Evolutionary conservation across 2,113 vertebrate genomes (phyloP).

Genomic region (Oryzias celebensis): DNA sequence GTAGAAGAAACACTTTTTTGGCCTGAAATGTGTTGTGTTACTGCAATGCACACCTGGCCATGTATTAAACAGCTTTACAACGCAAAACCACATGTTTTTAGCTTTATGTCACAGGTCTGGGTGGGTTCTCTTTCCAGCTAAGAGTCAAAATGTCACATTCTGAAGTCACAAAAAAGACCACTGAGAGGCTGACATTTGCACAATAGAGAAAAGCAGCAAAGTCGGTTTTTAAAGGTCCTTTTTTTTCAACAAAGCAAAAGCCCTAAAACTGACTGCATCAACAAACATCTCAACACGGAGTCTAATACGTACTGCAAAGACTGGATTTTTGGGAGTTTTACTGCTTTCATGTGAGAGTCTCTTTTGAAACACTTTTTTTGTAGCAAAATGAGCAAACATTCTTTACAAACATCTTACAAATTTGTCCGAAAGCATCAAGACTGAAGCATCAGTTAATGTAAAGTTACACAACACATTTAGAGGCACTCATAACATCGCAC

Average conservation of each 20-base stretch:
- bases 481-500: neutral
- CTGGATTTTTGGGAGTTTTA: neutral
- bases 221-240: neutral
- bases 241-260: conserved; percentile 17
- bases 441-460: neutral
- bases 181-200: conserved; percentile 13
- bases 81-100: conserved; percentile 32
- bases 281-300: conserved; percentile 4
- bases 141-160: conserved; percentile 35
- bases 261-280: conserved; percentile 3
- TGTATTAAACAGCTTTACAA: conserved; percentile 15
- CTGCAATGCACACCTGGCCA: neutral
- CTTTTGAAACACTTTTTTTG: neutral
- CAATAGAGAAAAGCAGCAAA: conserved; percentile 17
- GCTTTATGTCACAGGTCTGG: conserved; percentile 15
- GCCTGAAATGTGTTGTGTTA: conserved; percentile 1
- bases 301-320: neutral
- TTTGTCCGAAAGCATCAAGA: conserved; percentile 6
- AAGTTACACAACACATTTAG: neutral
- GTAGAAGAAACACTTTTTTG: conserved; percentile 5
- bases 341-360: neutral
- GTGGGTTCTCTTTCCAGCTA: conserved; percentile 14
- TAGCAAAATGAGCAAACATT: neutral
- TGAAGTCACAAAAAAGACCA: conserved; percentile 20
- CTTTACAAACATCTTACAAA: neutral